A percentile compares a stretch with the other conserved stretches of the same genome.
Evolutionary conservation across 2,888 invertebrate genomes (phyloP).

Genomic region (Phaedon cochleariae): DNA sequence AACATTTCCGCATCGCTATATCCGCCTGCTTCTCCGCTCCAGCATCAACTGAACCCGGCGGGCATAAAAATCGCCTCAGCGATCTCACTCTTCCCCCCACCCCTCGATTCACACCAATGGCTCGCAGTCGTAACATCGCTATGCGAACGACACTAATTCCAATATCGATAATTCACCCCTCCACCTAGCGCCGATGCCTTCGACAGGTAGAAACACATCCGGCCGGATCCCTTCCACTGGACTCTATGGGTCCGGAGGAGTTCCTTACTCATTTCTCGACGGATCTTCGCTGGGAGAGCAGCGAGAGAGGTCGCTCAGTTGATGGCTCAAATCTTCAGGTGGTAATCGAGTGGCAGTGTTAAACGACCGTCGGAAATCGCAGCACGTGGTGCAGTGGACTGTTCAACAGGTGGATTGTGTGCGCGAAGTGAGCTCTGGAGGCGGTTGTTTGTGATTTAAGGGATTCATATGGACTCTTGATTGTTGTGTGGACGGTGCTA

Average conservation of each 20-base stretch:
- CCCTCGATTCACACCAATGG: constrained; percentile 56
- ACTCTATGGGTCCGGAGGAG: constrained; percentile 57
- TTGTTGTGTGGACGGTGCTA: constrained; percentile 17
- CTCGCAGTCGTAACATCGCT: constrained; percentile 57
- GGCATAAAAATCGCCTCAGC: constrained; percentile 43
- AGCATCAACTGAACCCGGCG: no score
- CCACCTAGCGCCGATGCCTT: constrained; percentile 48
- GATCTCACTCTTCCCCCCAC: constrained; percentile 45
- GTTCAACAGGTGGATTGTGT: neutral
- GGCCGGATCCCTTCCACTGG: constrained; percentile 49
- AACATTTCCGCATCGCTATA: no score
- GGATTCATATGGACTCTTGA: neutral
- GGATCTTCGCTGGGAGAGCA: constrained; percentile 48
- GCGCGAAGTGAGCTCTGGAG: neutral
- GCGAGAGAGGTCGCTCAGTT: constrained; percentile 27
- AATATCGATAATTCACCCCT: constrained; percentile 61
- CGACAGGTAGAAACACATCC: constrained; percentile 54
- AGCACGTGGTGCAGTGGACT: neutral
- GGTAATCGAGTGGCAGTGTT: neutral
- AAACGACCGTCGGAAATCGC: constrained; percentile 9
- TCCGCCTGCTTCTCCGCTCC: no score
- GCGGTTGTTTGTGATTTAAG: neutral
- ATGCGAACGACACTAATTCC: constrained; percentile 59
- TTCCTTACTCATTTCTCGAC: constrained; percentile 58
- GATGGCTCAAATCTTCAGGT: neutral